Conservation (phyloP, 1,140 invertebrate genomes). For the Lamellibrachia luymesi region DNA sequence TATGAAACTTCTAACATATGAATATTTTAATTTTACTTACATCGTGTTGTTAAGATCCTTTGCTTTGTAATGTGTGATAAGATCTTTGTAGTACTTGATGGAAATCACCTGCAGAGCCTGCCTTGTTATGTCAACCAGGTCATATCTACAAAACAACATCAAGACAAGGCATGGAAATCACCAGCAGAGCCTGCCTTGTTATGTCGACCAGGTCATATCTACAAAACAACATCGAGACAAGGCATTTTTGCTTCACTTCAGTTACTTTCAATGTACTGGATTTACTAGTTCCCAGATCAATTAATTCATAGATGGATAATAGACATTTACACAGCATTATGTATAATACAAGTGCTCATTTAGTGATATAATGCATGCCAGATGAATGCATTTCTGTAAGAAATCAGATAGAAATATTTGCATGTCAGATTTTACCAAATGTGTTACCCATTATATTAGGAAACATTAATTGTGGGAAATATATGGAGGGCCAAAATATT, state of each 20-base stretch:
- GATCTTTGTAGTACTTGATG: constrained; percentile 66
- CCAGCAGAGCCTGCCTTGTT: too few species aligned
- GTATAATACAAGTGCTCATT: too few species aligned
- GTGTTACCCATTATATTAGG: background rate
- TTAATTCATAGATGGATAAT: too few species aligned
- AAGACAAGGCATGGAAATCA: constrained; percentile 35
- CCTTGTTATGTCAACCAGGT: constrained; percentile 82
- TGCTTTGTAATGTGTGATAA: constrained; percentile 62
- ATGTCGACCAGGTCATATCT: constrained; percentile 69
- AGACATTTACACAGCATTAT: too few species aligned
- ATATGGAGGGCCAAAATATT: background rate
- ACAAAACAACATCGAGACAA: background rate
- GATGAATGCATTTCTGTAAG: background rate
- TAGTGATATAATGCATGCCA: too few species aligned
- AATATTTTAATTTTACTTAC: background rate
- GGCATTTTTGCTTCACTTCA: background rate
- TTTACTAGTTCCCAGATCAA: too few species aligned
- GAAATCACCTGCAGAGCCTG: constrained; percentile 75
- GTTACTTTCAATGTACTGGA: background rate
- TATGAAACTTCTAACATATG: background rate
- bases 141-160: constrained; percentile 60
- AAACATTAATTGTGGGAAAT: background rate
- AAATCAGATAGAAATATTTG: background rate
- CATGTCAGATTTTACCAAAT: background rate
- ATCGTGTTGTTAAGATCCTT: constrained; percentile 36